These are phyloP conservation scores for Coregonus ussuriensis DNA, from an alignment of 2,797 vertebrate species.

Conservation along the genomic window DNA sequence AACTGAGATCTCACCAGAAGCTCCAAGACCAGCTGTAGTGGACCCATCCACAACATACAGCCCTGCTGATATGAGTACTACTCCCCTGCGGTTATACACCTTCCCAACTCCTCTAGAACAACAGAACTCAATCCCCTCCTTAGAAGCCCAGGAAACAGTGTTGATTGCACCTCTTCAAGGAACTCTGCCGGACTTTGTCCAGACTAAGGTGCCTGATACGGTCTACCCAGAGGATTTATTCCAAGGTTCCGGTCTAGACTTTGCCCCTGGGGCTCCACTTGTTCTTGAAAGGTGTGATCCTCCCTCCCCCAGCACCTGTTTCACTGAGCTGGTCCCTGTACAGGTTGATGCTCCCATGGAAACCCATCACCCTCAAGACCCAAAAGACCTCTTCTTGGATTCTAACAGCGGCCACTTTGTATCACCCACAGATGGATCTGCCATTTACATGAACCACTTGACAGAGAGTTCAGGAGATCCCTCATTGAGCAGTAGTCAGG, in stretches of 20 bases:
- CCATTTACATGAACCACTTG: conserved; percentile 59
- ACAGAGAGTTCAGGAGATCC: conserved; percentile 41
- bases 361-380: conserved; percentile 41
- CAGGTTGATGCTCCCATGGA: conserved; percentile 47
- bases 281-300: conserved; percentile 68
- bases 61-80: conserved; percentile 5
- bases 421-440: conserved; percentile 55
- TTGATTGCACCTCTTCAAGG: conserved; percentile 41
- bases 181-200: conserved; percentile 46
- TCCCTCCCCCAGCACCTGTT: conserved; percentile 50
- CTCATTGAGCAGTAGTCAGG: conserved; percentile 53
- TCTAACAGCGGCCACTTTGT: conserved; percentile 59
- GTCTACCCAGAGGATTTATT: conserved; percentile 52
- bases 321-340: conserved; percentile 66
- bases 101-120: conserved; percentile 27
- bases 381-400: conserved; percentile 61
- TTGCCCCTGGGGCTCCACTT: conserved; percentile 57
- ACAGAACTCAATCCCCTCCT: conserved; percentile 30
- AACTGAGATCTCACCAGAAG: neutral
- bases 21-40: neutral
- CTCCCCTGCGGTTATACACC: conserved; percentile 19
- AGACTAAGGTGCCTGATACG: conserved; percentile 58
- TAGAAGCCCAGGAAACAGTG: conserved; percentile 31
- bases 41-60: neutral
- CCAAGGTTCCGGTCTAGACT: conserved; percentile 52